phyloP scores from a whole-genome alignment of 2,113 vertebrate species.

The Egretta garzetta region DNA sequence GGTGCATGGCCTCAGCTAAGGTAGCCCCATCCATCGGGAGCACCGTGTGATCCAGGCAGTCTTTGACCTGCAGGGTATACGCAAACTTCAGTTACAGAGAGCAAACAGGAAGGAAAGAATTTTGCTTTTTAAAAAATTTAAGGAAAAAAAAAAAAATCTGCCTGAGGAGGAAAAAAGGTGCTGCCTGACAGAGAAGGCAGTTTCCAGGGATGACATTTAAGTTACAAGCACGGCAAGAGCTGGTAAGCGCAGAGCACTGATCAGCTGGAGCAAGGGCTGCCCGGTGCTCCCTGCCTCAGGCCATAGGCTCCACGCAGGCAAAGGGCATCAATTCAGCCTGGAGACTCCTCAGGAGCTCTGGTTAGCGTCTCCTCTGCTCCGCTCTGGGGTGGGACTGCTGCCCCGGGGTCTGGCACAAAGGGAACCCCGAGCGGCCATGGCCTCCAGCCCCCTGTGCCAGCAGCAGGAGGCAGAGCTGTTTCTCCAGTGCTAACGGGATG shows the following conservation, averaged over 20 bases:
- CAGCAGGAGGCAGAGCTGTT: background rate
- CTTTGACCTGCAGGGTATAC: conserved; percentile 84
- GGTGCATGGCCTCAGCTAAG: conserved; percentile 91
- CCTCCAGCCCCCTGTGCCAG: background rate
- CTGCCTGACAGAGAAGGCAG: background rate
- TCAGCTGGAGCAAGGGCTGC: background rate
- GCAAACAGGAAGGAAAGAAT: background rate
- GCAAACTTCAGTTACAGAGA: background rate
- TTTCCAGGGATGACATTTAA: background rate
- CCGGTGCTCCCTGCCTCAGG: background rate
- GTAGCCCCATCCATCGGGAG: conserved; percentile 95
- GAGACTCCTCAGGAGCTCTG: background rate
- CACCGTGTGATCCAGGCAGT: conserved; percentile 92
- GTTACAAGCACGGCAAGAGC: background rate
- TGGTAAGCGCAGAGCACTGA: background rate
- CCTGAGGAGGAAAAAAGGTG: background rate
- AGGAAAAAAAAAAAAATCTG: background rate
- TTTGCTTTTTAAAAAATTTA: background rate
- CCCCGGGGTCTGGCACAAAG: background rate
- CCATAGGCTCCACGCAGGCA: accelerated
- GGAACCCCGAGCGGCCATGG: background rate
- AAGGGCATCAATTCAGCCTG: background rate
- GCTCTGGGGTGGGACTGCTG: background rate
- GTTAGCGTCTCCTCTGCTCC: background rate
- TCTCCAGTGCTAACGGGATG: background rate